Conservation (phyloP, 2,797 vertebrate species). For the Acanthornis magna region DNA sequence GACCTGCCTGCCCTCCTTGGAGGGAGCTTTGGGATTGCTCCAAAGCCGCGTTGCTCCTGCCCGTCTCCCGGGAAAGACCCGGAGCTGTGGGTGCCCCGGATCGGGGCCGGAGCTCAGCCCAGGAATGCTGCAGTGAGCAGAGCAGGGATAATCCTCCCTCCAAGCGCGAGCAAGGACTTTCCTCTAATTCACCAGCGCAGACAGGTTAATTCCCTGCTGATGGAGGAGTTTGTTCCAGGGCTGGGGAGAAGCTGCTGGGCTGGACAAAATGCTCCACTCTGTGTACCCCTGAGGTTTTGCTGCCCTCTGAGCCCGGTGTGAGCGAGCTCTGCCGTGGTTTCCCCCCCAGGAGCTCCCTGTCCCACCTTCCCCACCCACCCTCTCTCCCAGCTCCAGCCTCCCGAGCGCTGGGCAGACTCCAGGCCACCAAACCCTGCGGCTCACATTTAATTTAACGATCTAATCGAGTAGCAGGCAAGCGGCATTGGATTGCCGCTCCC, state of each 20-base stretch:
- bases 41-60: neutral
- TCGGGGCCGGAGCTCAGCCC: neutral
- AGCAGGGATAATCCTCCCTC: neutral
- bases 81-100: neutral
- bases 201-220: neutral
- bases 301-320: neutral
- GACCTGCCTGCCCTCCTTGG: neutral
- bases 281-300: neutral
- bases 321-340: neutral
- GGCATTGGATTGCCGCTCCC: neutral
- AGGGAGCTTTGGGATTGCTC: neutral
- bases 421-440: fast-evolving
- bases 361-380: fast-evolving
- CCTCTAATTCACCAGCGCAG: neutral
- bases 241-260: neutral
- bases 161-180: neutral
- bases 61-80: neutral
- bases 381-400: neutral
- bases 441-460: neutral
- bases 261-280: neutral
- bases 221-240: neutral
- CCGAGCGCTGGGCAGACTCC: neutral
- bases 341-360: neutral
- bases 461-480: neutral
- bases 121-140: neutral